Evolutionary conservation across 2,888 invertebrate genomes (phyloP), one percentile per base, ranked within the genome.

Genomic region (Leptinotarsa juncta): DNA sequence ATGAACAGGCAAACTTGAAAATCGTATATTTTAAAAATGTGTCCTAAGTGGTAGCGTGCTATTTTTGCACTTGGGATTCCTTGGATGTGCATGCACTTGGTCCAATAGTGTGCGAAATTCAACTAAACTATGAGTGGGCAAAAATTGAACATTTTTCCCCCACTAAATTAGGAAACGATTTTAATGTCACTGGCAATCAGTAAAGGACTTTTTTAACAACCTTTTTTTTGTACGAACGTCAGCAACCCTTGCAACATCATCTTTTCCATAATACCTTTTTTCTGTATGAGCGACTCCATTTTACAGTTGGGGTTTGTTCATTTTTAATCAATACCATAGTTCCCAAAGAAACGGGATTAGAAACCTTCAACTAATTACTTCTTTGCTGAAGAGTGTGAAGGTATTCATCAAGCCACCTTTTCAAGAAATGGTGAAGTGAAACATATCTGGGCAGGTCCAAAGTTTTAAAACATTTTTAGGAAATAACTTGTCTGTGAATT

Each of bases 281-380:
- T 57, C 57, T 14, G 67, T 53, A 16, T 49, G 66, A 14, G 67
- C 72, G n/a, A 5, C n/a, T 53, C 67, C 72, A 72, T 15, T 69
- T 68, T 12, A 57, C 4, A 26, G 26, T 4, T 4, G 1, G 26
- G 5, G 26, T 5, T 32, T 32, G 26, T 32, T 32, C 0, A 42
- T 73, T 50, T 65, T 73, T 70, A 18, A 73, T 67, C 5, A 70
- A 42, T 3, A 73, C 65, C 4, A 73, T n/a, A 10, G 65, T 70
- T 65, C 70, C 70, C 12, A 57, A 26, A n/a, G 2, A 32, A 32
- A 67, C 53, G 3, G 65, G 49, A 62, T 23, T n/a, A 15, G 50
- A 62, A 16, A 18, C 57, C 2, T 68, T 49, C 23, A 73, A 48
- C 69, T 68, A 69, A 16, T 69, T 73, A n/a, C 50, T 16, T 32